Conservation (phyloP, 2,113 vertebrate species). For the Abramis brama region DNA sequence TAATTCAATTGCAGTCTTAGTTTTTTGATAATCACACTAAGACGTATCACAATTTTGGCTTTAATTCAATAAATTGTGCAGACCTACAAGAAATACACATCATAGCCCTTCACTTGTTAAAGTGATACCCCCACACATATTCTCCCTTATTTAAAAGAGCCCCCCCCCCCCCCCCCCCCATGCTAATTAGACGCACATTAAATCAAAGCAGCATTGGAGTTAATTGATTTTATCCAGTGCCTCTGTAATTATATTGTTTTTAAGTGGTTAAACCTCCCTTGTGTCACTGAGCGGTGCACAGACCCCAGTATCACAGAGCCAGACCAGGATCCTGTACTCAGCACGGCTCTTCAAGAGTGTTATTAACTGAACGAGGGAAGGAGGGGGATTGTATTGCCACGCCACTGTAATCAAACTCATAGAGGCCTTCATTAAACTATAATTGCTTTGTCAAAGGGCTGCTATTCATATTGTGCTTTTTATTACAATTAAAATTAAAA, state of each 20-base stretch:
- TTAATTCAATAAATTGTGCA: too few species aligned
- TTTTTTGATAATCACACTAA: too few species aligned
- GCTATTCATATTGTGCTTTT: slow-evolving; percentile 14
- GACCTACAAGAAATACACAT: background rate
- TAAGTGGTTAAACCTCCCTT: slow-evolving; percentile 41
- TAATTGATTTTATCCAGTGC: slow-evolving; percentile 59
- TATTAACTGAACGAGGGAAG: background rate
- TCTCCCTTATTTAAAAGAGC: background rate
- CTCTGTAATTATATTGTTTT: slow-evolving; percentile 60
- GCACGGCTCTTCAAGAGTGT: background rate
- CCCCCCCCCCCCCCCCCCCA: background rate
- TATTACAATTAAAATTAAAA: background rate
- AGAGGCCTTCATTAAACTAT: slow-evolving; percentile 50
- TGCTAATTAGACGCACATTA: slow-evolving; percentile 52
- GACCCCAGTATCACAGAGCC: slow-evolving; percentile 7
- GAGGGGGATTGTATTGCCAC: too few species aligned
- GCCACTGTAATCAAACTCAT: slow-evolving; percentile 41
- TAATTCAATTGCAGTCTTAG: too few species aligned
- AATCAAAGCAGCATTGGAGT: slow-evolving; percentile 50
- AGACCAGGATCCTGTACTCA: slow-evolving; percentile 2
- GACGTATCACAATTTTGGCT: too few species aligned
- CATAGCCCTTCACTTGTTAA: background rate
- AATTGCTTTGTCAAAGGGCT: slow-evolving; percentile 49
- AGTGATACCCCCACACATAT: background rate
- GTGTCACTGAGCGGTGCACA: slow-evolving; percentile 5